Conservation (phyloP, 2,888 invertebrate species). For the Temnothorax ravouxi region DNA sequence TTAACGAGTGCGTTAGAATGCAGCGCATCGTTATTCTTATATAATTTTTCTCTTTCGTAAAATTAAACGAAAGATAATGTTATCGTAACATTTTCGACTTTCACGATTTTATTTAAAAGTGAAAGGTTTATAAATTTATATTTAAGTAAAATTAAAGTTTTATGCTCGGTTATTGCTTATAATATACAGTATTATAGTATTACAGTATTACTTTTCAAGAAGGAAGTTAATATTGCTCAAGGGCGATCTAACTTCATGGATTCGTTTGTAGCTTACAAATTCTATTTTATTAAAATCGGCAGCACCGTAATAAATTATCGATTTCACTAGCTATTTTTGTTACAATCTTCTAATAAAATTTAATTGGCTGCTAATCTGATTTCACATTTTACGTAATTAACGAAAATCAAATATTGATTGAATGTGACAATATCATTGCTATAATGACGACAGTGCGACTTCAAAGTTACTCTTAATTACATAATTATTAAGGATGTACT, state of each 20-base stretch:
- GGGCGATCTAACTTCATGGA: conserved; percentile 11
- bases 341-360: conserved; percentile 1
- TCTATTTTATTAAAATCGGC: conserved; percentile 36
- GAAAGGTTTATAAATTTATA: not conserved
- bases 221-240: conserved; percentile 38
- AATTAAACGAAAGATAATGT: not conserved
- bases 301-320: conserved; percentile 13
- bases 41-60: not conserved
- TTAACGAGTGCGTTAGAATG: not conserved
- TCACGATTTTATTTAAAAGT: conserved; percentile 20
- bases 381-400: conserved; percentile 2
- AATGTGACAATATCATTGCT: not conserved
- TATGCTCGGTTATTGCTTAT: not conserved
- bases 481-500: not conserved
- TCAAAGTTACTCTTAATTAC: not conserved
- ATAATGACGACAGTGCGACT: not conserved
- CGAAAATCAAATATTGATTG: not conserved
- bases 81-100: not conserved
- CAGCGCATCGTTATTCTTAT: not conserved
- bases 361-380: conserved; percentile 16
- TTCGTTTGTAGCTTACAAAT: conserved; percentile 13
- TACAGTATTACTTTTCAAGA: conserved; percentile 33
- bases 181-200: not conserved
- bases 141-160: conserved; percentile 26
- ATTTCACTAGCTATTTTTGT: conserved; percentile 17